Conservation (phyloP, 2,113 vertebrate genomes). For the Chaetodon trifascialis region DNA sequence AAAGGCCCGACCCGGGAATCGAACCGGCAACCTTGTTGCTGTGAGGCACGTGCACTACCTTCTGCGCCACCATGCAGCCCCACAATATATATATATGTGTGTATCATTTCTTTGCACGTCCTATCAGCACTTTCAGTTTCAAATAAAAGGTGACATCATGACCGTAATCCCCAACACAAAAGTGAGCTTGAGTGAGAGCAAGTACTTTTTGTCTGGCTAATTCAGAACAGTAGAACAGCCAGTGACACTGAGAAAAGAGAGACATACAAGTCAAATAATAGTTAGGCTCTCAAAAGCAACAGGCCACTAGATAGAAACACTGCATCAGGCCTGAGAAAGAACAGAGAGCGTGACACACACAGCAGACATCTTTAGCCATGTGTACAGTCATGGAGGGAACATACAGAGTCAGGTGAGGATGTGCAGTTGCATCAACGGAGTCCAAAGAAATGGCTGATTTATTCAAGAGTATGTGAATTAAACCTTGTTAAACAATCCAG, state of each 20-base stretch:
- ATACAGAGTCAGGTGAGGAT: not conserved
- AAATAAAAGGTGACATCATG: too few relatives aligned
- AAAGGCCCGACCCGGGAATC: too few relatives aligned
- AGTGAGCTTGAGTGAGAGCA: too few relatives aligned
- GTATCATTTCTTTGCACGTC: too few relatives aligned
- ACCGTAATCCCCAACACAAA: too few relatives aligned
- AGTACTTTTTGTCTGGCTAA: too few relatives aligned
- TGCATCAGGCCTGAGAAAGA: not conserved
- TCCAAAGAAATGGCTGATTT: not conserved
- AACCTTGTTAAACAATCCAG: not conserved
- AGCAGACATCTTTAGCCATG: too few relatives aligned
- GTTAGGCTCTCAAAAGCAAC: not conserved
- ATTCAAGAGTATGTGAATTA: not conserved
- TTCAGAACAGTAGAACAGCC: not conserved
- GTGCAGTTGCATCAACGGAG: not conserved
- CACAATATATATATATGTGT: too few relatives aligned
- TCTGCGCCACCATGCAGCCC: too few relatives aligned
- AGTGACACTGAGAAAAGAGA: not conserved
- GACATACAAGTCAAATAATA: not conserved
- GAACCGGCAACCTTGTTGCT: too few relatives aligned
- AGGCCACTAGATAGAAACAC: not conserved
- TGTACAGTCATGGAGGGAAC: not conserved
- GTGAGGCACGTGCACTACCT: too few relatives aligned
- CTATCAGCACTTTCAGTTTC: too few relatives aligned
- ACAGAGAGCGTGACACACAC: not conserved